phyloP scores from a whole-genome alignment of 1,140 invertebrate genomes.

The Drosophila nannoptera region DNA sequence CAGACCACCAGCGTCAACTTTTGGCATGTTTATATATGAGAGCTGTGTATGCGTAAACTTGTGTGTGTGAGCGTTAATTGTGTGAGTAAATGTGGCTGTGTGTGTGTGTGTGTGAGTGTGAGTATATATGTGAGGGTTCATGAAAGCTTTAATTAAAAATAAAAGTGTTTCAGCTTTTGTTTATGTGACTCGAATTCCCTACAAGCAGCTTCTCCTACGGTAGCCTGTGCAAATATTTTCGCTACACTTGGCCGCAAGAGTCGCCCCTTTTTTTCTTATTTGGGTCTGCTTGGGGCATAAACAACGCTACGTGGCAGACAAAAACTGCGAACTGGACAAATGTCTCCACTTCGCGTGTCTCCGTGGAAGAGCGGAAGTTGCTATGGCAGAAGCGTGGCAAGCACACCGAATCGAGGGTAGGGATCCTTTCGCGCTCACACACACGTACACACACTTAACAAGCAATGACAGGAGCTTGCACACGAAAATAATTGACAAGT shows the following conservation, averaged over 20 bases:
- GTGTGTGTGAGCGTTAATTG: no score
- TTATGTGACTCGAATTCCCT: slow-evolving; percentile 42
- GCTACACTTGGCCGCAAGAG: slow-evolving; percentile 22
- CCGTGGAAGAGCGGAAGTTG: slow-evolving; percentile 9
- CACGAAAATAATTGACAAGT: slow-evolving; percentile 40
- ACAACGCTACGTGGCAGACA: slow-evolving; percentile 34
- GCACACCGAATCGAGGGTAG: neutral
- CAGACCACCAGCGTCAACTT: slow-evolving; percentile 62
- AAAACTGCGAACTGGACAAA: slow-evolving; percentile 37
- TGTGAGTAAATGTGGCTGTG: no score
- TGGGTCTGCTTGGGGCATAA: slow-evolving; percentile 23
- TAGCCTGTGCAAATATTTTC: slow-evolving; percentile 68
- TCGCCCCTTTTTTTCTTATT: slow-evolving; percentile 4
- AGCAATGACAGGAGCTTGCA: slow-evolving; percentile 8
- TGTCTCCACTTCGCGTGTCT: neutral
- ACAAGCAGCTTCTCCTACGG: slow-evolving; percentile 39
- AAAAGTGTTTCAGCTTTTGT: slow-evolving; percentile 52
- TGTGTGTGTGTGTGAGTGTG: slow-evolving; percentile 8
- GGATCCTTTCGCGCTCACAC: slow-evolving; percentile 9
- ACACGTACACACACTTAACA: slow-evolving; percentile 12
- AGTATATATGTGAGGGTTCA: slow-evolving; percentile 16
- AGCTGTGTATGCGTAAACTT: slow-evolving; percentile 13
- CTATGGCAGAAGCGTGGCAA: slow-evolving; percentile 15
- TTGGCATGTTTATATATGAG: slow-evolving; percentile 37
- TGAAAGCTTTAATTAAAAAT: slow-evolving; percentile 64